phyloP scores from a whole-genome alignment of 2,113 vertebrate species.

The Formicarius rufipectus region DNA sequence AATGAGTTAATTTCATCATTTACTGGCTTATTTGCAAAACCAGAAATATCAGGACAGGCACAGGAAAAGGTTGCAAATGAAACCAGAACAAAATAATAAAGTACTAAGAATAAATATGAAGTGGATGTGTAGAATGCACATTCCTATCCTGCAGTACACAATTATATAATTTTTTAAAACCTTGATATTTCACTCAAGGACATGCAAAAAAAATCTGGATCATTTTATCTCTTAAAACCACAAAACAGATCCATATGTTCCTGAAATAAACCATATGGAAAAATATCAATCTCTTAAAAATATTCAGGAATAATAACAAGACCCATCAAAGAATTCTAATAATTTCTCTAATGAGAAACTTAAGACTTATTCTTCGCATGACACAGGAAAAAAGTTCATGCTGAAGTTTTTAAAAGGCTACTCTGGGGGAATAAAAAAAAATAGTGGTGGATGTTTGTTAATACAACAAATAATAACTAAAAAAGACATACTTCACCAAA shows the following conservation, averaged over 20 bases:
- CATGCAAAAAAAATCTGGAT: constrained; percentile 14
- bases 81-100: neutral
- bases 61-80: neutral
- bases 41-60: neutral
- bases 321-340: constrained; percentile 8
- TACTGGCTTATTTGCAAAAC: neutral
- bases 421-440: neutral
- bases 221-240: neutral
- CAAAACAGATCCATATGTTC: constrained; percentile 14
- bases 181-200: neutral
- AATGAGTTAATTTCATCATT: neutral
- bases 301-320: neutral
- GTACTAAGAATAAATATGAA: neutral
- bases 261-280: neutral
- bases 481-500: neutral
- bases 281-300: neutral
- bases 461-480: neutral
- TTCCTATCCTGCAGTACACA: neutral
- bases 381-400: neutral
- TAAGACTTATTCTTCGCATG: neutral
- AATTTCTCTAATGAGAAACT: neutral
- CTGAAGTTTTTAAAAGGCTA: neutral
- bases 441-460: neutral
- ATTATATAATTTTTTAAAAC: neutral
- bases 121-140: neutral